Evolutionary conservation across 2,113 vertebrate species (phyloP).

Genomic region (Laterallus jamaicensis): DNA sequence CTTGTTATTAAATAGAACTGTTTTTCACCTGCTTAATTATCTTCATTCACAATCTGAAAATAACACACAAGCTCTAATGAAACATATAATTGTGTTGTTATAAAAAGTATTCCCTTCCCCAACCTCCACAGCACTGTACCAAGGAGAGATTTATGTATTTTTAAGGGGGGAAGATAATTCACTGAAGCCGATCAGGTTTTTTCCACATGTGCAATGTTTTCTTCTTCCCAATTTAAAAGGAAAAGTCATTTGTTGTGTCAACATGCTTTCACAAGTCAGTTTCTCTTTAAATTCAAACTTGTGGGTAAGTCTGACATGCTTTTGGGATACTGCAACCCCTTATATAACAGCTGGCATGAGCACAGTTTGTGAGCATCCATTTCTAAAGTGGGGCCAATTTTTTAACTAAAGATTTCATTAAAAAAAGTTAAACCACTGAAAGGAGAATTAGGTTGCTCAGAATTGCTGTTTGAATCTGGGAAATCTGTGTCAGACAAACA

Average conservation of each 20-base stretch:
- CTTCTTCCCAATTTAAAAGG: not conserved
- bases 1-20: not conserved
- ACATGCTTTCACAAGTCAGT: not conserved
- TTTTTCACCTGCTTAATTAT: not conserved
- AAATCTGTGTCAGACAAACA: not conserved
- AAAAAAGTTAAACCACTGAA: not conserved
- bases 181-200: not conserved
- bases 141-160: not conserved
- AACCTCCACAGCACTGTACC: no score
- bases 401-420: not conserved
- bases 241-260: not conserved
- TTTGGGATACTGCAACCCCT: not conserved
- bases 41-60: not conserved
- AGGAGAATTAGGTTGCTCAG: not conserved
- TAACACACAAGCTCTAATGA: not conserved
- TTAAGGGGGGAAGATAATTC: not conserved
- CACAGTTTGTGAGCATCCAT: not conserved
- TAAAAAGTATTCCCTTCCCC: not conserved
- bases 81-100: not conserved
- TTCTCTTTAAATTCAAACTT: not conserved
- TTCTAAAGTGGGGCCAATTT: not conserved
- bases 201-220: not conserved
- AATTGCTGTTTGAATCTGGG: not conserved
- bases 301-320: not conserved
- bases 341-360: not conserved